phyloP scores from a whole-genome alignment of 2,888 invertebrate genomes.

The Zootermopsis nevadensis region DNA sequence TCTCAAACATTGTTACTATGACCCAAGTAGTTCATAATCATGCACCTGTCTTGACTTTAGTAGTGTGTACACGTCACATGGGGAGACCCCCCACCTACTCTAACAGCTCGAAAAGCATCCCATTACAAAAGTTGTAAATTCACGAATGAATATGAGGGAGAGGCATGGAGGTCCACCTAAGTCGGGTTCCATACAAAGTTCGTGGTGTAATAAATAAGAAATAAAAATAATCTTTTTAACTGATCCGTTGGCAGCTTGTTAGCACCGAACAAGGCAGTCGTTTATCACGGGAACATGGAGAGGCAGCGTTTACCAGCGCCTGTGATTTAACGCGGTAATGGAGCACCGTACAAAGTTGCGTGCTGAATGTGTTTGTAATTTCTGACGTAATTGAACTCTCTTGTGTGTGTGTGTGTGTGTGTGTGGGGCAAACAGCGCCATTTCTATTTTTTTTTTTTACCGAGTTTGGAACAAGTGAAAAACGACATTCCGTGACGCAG shows the following conservation, averaged over 20 bases:
- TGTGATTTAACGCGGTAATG: neutral
- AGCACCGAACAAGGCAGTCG: constrained; percentile 16
- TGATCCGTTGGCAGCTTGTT: constrained; percentile 48
- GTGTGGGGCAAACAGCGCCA: too few relatives aligned
- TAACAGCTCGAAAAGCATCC: neutral
- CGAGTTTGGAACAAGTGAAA: too few relatives aligned
- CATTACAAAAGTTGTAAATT: constrained; percentile 25
- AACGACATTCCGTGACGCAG: too few relatives aligned
- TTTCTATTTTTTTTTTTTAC: too few relatives aligned
- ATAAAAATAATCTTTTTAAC: constrained; percentile 39
- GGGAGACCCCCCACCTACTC: constrained; percentile 19
- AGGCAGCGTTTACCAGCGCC: too few relatives aligned
- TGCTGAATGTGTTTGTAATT: neutral
- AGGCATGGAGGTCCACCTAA: neutral
- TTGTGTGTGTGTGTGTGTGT: too few relatives aligned
- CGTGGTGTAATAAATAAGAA: constrained; percentile 45
- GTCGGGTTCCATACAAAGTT: neutral
- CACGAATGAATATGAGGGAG: neutral
- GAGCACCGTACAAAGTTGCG: neutral
- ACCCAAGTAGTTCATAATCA: neutral
- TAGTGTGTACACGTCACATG: neutral
- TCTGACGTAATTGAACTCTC: constrained; percentile 11
- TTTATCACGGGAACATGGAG: neutral
- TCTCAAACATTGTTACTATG: neutral
- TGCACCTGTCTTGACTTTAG: neutral